phyloP scores from a whole-genome alignment of 1,140 invertebrate genomes.

The Belonocnema kinseyi region DNA sequence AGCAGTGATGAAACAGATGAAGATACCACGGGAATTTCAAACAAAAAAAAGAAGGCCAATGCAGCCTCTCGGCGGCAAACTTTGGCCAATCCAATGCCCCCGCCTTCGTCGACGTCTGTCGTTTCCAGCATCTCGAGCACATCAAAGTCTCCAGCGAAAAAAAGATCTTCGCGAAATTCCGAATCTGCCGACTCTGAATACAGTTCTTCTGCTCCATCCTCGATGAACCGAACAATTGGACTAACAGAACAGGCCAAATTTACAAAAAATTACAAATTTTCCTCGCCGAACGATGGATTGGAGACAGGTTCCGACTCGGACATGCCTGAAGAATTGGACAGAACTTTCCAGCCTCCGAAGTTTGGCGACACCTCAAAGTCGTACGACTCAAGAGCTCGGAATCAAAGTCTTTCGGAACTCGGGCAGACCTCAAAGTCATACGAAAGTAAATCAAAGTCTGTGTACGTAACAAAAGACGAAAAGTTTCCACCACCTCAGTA shows the following conservation, averaged over 20 bases:
- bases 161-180: constrained; percentile 52
- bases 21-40: constrained; percentile 51
- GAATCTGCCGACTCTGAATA: constrained; percentile 53
- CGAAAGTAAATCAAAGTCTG: constrained; percentile 46
- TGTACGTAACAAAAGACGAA: constrained; percentile 50
- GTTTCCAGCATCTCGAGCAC: constrained; percentile 34
- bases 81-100: constrained; percentile 72
- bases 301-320: constrained; percentile 79
- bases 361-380: constrained; percentile 48
- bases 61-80: constrained; percentile 63
- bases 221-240: constrained; percentile 41
- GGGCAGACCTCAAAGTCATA: constrained; percentile 47
- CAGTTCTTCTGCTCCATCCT: constrained; percentile 47
- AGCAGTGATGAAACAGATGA: constrained; percentile 73
- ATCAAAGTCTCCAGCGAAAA: constrained; percentile 55
- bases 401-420: constrained; percentile 43
- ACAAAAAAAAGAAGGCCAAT: constrained; percentile 66
- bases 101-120: constrained; percentile 55
- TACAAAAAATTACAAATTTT: constrained; percentile 70
- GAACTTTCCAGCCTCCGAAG: constrained; percentile 41
- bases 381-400: constrained; percentile 41
- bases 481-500: constrained; percentile 55
- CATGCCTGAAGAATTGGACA: constrained; percentile 57
- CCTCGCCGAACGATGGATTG: constrained; percentile 75
- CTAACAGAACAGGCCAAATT: constrained; percentile 59